Base-by-base conservation (phyloP, 2,888 invertebrate genomes). In the Stenotaenia linearis region DNA sequence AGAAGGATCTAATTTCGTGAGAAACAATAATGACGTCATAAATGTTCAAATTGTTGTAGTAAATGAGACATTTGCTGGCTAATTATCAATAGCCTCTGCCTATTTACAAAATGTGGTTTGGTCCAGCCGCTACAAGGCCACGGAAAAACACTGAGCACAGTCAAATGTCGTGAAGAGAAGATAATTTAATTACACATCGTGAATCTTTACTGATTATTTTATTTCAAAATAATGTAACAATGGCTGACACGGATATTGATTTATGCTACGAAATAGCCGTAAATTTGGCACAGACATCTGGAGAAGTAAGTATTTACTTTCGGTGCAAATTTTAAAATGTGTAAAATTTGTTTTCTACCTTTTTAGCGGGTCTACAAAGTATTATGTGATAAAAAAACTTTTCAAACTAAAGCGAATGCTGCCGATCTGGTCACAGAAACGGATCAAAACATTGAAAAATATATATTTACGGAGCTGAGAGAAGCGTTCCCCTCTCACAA, bases 361-460 rank as follows among this genome's bases (percentile, higher is more conserved):
- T 21, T 32, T 4, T 32, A 75, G 75, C 25, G 32, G 2, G 32
- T 37, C 12, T 21, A 37, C 23, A 37, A 75, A 12, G 37, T 75
- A 12, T 75, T 75, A 18, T 21, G 75, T 15, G 32, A 35, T 1
- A 37, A 35, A 12, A 75, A 75, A 15, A n/a, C 6, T 7, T 75
- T 35, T n/a, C 32, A 28, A 32, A 75, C 75, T 2, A 75, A 75
- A 37, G 12, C 32, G 6, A 35, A 21, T 37, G n/a, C 75, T 30
- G 23, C 21, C 15, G 75, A 75, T 35, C 23, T 75, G 10, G 75
- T 75, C 21, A 75, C 75, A 21, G 75, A 75, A 75, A 75, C 75
- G 6, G 75, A 75, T 32, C 75, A 32, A 35, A 37, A 28, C 2
- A 32, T 75, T 18, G 75, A 75, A 23, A 32, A 75, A 23, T 37